These are phyloP conservation scores for Prietella phreatophila DNA, from an alignment of 2,113 vertebrate species.

Conservation along the genomic window DNA sequence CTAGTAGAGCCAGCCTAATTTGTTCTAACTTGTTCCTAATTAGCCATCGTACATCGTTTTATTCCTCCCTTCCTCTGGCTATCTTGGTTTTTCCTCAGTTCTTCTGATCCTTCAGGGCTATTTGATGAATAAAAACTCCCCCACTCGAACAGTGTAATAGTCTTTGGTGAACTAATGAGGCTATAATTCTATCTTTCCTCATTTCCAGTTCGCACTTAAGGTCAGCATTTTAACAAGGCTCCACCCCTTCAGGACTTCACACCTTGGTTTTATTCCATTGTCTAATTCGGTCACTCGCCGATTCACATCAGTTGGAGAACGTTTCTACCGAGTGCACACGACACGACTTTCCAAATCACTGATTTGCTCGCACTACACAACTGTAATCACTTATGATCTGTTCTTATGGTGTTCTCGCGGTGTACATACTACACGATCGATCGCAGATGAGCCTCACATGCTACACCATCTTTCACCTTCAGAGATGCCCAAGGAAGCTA, in stretches of 20 bases:
- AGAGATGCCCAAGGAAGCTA: background rate
- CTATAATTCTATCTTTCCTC: background rate
- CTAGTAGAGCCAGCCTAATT: slow-evolving; percentile 47
- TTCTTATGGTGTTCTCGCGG: background rate
- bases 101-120: background rate
- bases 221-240: background rate
- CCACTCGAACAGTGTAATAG: background rate
- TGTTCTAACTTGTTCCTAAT: slow-evolving; percentile 75
- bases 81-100: slow-evolving; percentile 1
- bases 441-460: background rate
- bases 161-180: background rate
- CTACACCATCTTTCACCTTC: background rate
- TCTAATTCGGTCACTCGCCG: background rate
- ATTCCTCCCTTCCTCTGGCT: background rate
- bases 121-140: background rate
- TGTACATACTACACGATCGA: background rate
- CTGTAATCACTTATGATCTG: background rate
- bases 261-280: background rate
- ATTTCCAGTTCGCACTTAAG: background rate
- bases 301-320: background rate
- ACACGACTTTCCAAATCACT: too few species aligned
- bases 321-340: background rate
- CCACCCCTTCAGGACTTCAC: background rate
- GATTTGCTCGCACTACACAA: background rate
- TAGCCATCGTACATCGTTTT: slow-evolving; percentile 60